Base-by-base conservation (phyloP, 2,797 vertebrate species). In the Amniataba percoides region DNA sequence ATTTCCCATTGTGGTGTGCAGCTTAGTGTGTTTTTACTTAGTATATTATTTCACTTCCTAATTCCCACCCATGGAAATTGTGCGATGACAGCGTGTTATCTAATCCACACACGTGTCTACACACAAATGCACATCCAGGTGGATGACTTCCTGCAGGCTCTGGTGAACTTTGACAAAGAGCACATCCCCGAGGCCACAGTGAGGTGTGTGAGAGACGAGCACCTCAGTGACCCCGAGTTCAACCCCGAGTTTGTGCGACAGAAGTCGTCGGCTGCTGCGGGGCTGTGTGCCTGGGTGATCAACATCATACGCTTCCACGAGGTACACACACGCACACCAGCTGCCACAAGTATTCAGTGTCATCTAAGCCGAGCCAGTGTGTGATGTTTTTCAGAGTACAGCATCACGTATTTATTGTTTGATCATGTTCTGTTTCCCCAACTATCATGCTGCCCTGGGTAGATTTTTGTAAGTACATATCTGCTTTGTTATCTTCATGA, bases 121-220 rank as follows among this genome's bases (percentile, higher is more conserved):
- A 48, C 63, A 36, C 60, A 18, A 43, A 45, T 66, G 18, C 31
- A 4, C 39, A 4, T 71, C 21, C 88, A 96, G 91, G 93, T 96
- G 60, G 93, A 95, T 57, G 88, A 93, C 73, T 96, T 96, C 92
- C 88, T 95, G 73, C 92, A 96, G 90, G 93, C 93, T 13, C 81
- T 94, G 87, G 85, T 95, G 88, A 95, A 94, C 94, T 97, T 97
- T 88, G 93, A 96, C 89, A 95, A 96, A 86, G 87, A 96, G 87
- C 93, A 94, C 36, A 90, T 95, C 85, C 91, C 93, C 1, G 94
- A 94, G 63, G 88, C 90, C 71, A 95, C 92, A 1, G 90, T 96
- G 85, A 93, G 81, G 74, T 93, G 90, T 46, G 83, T 95, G 78
- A 94, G 93, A 87, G 94, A 95, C 13, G 92, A 95, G 49, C 93